A percentile compares a stretch with the other conserved stretches of the same genome.
Conservation (phyloP, 2,113 vertebrate species). For the Peromyscus californicus region DNA sequence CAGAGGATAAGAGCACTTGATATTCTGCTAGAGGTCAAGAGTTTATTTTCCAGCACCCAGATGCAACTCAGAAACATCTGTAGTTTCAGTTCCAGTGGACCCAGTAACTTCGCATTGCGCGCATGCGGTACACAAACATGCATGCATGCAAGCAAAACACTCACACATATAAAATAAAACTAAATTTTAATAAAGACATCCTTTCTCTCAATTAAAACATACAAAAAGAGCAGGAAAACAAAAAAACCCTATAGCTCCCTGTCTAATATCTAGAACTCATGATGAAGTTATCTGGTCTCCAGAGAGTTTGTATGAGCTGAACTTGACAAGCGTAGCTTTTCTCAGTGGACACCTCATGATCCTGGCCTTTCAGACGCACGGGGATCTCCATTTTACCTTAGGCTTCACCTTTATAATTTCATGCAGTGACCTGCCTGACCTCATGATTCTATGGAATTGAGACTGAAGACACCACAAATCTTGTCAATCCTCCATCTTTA, state of each 20-base stretch:
- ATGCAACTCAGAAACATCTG: too few relatives aligned
- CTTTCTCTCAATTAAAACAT: not conserved
- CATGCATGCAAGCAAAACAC: not conserved
- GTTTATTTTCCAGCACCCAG: too few relatives aligned
- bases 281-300: not conserved
- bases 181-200: not conserved
- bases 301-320: not conserved
- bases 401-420: not conserved
- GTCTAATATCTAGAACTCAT: not conserved
- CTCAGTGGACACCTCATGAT: not conserved
- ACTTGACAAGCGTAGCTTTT: not conserved
- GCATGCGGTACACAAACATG: not conserved
- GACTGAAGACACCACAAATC: not conserved
- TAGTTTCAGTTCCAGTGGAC: too few relatives aligned
- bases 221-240: not conserved
- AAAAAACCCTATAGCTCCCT: not conserved
- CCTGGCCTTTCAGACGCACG: not conserved
- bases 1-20: not conserved
- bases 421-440: not conserved
- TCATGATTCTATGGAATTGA: not conserved
- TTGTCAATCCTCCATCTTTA: not conserved
- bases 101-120: too few relatives aligned
- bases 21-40: not conserved
- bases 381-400: not conserved
- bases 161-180: not conserved